Percentiles rank a stretch among this genome's conserved stretches.
Evolutionary conservation across 2,888 invertebrate genomes (phyloP).

Genomic region (Lasioglossum morio): DNA sequence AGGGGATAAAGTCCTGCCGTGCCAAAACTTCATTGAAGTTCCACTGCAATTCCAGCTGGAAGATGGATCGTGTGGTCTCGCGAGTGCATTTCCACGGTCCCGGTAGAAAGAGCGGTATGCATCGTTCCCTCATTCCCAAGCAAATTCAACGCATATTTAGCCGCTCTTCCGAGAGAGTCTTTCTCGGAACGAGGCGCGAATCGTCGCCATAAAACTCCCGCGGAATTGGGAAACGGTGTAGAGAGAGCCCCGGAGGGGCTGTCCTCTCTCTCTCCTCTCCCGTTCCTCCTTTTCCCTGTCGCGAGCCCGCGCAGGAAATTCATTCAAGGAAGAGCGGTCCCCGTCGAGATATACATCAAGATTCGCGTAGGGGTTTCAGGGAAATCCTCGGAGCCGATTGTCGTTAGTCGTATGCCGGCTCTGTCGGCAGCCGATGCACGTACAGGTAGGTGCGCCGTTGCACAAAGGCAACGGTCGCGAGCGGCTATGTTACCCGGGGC

Average conservation of each 20-base stretch:
- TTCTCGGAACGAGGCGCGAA: constrained; percentile 37
- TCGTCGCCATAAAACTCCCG: constrained; percentile 40
- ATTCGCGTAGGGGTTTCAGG: constrained; percentile 64
- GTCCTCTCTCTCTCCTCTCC: background rate
- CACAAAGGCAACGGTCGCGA: constrained; percentile 77
- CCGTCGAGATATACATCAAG: constrained; percentile 61
- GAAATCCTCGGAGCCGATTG: constrained; percentile 66
- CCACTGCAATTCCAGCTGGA: background rate
- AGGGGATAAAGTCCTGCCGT: background rate
- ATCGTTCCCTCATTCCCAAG: constrained; percentile 16
- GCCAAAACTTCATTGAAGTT: constrained; percentile 2
- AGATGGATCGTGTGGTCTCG: background rate
- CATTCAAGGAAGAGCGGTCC: constrained; percentile 57
- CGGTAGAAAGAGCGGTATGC: background rate
- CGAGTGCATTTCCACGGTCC: background rate
- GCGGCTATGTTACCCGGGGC: constrained; percentile 74
- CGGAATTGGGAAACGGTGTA: constrained; percentile 60
- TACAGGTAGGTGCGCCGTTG: constrained; percentile 69
- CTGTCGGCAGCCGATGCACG: constrained; percentile 69
- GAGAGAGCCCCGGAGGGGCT: background rate
- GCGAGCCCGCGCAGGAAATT: constrained; percentile 42
- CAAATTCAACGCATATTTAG: constrained; percentile 46
- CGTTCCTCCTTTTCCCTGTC: background rate
- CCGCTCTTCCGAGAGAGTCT: background rate
- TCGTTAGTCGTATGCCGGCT: constrained; percentile 67